phyloP scores from a whole-genome alignment of 1,140 invertebrate genomes.

The Diabrotica virgifera region DNA sequence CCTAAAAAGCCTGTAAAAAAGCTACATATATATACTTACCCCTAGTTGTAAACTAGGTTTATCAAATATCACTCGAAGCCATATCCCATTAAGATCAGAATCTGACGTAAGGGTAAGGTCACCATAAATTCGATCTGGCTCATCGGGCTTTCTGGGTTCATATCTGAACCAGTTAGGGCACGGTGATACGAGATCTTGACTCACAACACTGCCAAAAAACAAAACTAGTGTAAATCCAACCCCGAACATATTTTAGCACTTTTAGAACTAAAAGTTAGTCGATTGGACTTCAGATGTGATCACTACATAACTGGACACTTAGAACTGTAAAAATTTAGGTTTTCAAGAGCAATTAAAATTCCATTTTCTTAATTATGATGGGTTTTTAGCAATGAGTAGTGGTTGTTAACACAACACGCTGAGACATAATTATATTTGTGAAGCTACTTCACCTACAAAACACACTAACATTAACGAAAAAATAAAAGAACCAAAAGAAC shows the following conservation, averaged over 20 bases:
- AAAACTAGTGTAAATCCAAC: background rate
- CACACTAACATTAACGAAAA: no score
- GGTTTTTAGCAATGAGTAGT: no score
- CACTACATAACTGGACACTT: background rate
- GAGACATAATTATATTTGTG: no score
- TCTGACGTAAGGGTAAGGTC: conserved; percentile 32
- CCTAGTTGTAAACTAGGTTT: conserved; percentile 38
- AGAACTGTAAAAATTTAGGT: background rate
- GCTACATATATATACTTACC: no score
- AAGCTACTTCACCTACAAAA: no score
- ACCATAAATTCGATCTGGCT: conserved; percentile 42
- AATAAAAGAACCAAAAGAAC: no score
- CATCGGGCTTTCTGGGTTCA: conserved; percentile 28
- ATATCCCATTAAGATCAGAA: conserved; percentile 39
- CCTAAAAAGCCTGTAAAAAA: no score
- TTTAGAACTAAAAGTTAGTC: background rate
- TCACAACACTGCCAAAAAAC: background rate
- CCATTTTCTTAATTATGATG: no score
- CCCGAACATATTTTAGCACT: background rate
- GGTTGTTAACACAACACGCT: no score
- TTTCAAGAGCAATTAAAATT: no score
- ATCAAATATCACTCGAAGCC: conserved; percentile 41
- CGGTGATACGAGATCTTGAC: conserved; percentile 35
- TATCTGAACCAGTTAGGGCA: conserved; percentile 42
- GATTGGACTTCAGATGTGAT: conserved; percentile 2